phyloP scores from a whole-genome alignment of 1,140 invertebrate genomes.

The Bombus sibiricus region DNA sequence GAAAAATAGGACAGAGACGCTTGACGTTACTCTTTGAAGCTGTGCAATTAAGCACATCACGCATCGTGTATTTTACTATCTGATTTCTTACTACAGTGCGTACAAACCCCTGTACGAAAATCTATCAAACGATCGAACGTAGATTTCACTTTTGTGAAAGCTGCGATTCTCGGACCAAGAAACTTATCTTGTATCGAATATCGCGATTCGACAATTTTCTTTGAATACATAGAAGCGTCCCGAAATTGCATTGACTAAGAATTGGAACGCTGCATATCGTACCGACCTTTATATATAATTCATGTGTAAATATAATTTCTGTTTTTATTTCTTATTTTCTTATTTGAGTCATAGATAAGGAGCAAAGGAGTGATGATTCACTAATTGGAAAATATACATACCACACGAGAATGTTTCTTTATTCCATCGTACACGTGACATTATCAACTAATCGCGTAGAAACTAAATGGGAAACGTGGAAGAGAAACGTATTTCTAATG shows the following conservation, averaged over 20 bases:
- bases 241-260: not conserved
- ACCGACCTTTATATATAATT: not conserved
- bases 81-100: not conserved
- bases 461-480: not conserved
- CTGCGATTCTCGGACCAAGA: not conserved
- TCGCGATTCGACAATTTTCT: not conserved
- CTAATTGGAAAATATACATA: not conserved
- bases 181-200: not conserved
- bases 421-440: not conserved
- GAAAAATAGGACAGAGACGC: not conserved
- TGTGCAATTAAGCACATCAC: not conserved
- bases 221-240: not conserved
- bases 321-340: not conserved
- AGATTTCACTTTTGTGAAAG: slow-evolving; percentile 21
- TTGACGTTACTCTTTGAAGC: not conserved
- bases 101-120: too few relatives aligned
- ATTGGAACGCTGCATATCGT: not conserved
- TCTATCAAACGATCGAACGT: not conserved
- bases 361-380: not conserved
- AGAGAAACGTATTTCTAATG: not conserved
- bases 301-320: not conserved
- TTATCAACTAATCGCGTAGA: not conserved
- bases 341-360: not conserved
- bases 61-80: not conserved
- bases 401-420: not conserved